Evolutionary conservation across 2,113 vertebrate species (phyloP), one percentile per base, ranked within the genome.

Genomic region (Cyanocitta stelleri): DNA sequence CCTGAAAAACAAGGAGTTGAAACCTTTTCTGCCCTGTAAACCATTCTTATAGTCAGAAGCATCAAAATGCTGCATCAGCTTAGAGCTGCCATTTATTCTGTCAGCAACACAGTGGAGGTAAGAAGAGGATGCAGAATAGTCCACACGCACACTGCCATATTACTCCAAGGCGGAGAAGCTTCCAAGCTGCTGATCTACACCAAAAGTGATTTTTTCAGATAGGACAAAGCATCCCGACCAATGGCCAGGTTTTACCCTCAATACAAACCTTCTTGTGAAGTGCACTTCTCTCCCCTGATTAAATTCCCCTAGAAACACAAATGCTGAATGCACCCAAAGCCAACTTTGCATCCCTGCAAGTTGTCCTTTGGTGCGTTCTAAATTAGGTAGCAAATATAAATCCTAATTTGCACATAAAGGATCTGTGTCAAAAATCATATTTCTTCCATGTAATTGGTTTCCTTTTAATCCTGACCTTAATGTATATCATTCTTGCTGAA

Each of bases 371-470:
- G 93, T 97, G 94, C 91, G 97, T 97, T 97, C 95, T 93, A 94
- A 97, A 97, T 94, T 95, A 95, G 69, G 89, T 84, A 91, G 74
- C 91, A 97, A 97, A 95, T 92, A 93, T 87, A 96, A 86, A 95
- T 96, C 80, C 96, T 97, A 95, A 97, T 97, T 91, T 61, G 46
- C 80, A 89, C 90, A 96, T 89, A 90, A 91, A 98, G 84, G 92
- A 97, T 97, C 92, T 96, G 91, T 90, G 87, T 93, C 86, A 97
- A 97, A 97, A 97, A 97, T 82, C 81, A 59, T 95, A 97, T 97
- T 97, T 97, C 91, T 97, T 97, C 92, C 87, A 89, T 95, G 93
- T 97, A 98, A 97, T 95, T 97, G 93, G 78, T 96, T 98, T 97
- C 94, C 95, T 97, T 97, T 97, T 97, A 97, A 97, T 97, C 90